Conservation (phyloP, 2,113 vertebrate genomes). For the Neotragus moschatus region DNA sequence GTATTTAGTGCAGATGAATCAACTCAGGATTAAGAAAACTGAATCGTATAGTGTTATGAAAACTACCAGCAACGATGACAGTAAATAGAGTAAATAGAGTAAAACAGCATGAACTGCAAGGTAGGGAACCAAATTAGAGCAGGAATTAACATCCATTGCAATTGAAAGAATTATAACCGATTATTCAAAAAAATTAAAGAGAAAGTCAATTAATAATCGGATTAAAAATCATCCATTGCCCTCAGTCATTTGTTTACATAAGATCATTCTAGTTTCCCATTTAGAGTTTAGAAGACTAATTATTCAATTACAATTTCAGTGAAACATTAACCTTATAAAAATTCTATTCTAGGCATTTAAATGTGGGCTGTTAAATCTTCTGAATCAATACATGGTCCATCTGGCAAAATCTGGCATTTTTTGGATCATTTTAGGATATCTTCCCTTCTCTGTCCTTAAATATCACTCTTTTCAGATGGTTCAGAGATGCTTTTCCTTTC, state of each 20-base stretch:
- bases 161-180: constrained; percentile 40
- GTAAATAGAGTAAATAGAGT: neutral
- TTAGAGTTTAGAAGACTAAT: constrained; percentile 75
- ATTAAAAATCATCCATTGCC: constrained; percentile 74
- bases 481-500: neutral
- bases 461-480: constrained; percentile 43
- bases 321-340: constrained; percentile 71
- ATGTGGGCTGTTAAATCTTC: constrained; percentile 69
- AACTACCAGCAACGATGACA: neutral
- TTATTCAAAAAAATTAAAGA: constrained; percentile 72
- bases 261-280: constrained; percentile 66
- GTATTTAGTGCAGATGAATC: neutral
- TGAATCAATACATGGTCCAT: constrained; percentile 39
- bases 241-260: constrained; percentile 74
- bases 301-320: constrained; percentile 79
- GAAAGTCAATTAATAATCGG: constrained; percentile 75
- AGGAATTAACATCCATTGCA: constrained; percentile 57
- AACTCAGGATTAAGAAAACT: neutral
- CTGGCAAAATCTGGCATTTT: neutral
- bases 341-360: constrained; percentile 71
- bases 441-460: neutral
- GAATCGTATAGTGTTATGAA: neutral
- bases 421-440: constrained; percentile 47
- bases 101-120: neutral
- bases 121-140: neutral